phyloP scores from a whole-genome alignment of 1,140 invertebrate genomes.

The Cyclargus thomasi region DNA sequence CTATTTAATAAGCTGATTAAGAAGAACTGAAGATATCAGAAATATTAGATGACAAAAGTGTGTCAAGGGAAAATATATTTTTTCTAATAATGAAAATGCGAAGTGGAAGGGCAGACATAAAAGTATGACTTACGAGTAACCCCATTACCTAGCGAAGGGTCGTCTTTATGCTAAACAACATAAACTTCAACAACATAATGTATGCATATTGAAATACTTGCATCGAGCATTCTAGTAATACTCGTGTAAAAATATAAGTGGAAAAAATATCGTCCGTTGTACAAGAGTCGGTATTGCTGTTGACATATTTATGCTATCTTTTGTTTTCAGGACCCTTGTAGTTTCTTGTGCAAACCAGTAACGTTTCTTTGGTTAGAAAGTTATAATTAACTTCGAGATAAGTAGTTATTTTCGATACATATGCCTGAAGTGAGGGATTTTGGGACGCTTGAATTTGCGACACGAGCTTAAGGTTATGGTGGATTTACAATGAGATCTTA shows the following conservation, averaged over 20 bases:
- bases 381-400: too few species aligned
- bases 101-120: neutral
- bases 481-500: too few species aligned
- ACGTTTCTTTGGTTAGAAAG: too few species aligned
- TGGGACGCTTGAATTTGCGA: too few species aligned
- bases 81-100: neutral
- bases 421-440: too few species aligned
- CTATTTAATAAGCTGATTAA: neutral
- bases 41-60: neutral
- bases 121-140: conserved; percentile 8
- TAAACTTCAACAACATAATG: conserved; percentile 7
- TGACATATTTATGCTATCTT: conserved; percentile 56
- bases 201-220: conserved; percentile 11
- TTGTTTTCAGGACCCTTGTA: conserved; percentile 49
- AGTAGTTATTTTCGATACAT: too few species aligned
- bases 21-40: neutral
- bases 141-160: conserved; percentile 15
- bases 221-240: conserved; percentile 13
- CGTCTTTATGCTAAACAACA: conserved; percentile 7
- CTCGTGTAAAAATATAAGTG: conserved; percentile 4
- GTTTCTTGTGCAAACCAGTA: conserved; percentile 40
- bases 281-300: conserved; percentile 48
- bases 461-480: too few species aligned
- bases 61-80: conserved; percentile 4
- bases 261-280: conserved; percentile 18